phyloP scores from a whole-genome alignment of 2,797 vertebrate genomes.

The Cyprinella venusta region DNA sequence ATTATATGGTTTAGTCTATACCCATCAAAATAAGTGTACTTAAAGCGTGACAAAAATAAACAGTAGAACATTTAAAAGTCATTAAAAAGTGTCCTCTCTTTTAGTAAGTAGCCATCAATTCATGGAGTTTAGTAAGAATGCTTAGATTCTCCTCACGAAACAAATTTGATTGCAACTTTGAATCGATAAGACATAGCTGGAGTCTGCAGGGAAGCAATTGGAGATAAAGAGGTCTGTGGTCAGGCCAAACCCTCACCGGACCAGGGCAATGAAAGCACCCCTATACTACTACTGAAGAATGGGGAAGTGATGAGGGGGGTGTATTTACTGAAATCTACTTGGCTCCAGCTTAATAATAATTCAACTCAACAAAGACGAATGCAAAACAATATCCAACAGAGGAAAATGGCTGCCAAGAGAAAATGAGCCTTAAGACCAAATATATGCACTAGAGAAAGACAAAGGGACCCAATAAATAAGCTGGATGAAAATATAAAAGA shows the following conservation, averaged over 20 bases:
- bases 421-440: constrained; percentile 24
- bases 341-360: constrained; percentile 40
- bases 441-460: constrained; percentile 16
- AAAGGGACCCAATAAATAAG: constrained; percentile 41
- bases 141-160: background rate
- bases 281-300: background rate
- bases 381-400: constrained; percentile 26
- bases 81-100: background rate
- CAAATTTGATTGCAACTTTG: background rate
- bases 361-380: constrained; percentile 33
- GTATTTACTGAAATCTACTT: constrained; percentile 26
- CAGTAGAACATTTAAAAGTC: background rate
- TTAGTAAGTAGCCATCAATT: background rate
- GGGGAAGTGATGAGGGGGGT: background rate
- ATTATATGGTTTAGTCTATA: background rate
- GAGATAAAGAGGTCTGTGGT: constrained; percentile 14
- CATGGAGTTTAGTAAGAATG: constrained; percentile 6
- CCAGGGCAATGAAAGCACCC: constrained; percentile 5
- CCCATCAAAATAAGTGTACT: background rate
- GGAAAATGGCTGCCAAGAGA: constrained; percentile 21
- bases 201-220: constrained; percentile 26
- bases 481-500: constrained; percentile 31
- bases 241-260: background rate
- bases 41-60: background rate
- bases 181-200: constrained; percentile 43